A percentile compares a stretch with the other conserved stretches of the same genome.
Conservation (phyloP, 2,797 vertebrate genomes). For the Melanotaenia nigrans region DNA sequence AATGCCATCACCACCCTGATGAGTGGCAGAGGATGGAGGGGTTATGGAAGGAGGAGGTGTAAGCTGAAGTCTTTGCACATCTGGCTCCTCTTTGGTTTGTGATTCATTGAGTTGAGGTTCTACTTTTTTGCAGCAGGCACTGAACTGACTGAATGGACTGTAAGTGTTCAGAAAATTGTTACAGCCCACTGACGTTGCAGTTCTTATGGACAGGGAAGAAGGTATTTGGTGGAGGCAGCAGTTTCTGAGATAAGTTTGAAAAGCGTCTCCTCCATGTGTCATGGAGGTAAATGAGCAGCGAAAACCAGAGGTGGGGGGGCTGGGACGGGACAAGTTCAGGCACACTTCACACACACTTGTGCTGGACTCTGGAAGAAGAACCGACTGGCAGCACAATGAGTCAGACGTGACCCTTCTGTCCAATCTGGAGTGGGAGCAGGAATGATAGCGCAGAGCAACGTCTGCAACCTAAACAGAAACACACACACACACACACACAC, state of each 20-base stretch:
- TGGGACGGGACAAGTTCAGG: constrained; percentile 71
- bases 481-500: no score
- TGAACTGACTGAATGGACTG: constrained; percentile 88
- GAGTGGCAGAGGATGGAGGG: constrained; percentile 17
- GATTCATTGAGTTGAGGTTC: constrained; percentile 70
- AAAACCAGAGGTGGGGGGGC: constrained; percentile 52
- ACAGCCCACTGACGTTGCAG: constrained; percentile 76
- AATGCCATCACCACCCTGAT: constrained; percentile 70
- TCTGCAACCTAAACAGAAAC: constrained; percentile 84
- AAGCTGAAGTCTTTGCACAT: constrained; percentile 3
- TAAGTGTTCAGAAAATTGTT: constrained; percentile 87
- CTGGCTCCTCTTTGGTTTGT: constrained; percentile 64
- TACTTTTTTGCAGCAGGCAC: constrained; percentile 91
- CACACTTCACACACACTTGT: constrained; percentile 89
- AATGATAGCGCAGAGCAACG: constrained; percentile 91
- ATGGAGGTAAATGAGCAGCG: constrained; percentile 79
- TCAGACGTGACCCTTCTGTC: constrained; percentile 3
- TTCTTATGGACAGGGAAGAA: constrained; percentile 9
- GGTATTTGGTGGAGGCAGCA: constrained; percentile 59
- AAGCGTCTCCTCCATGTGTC: constrained; percentile 77
- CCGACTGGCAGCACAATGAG: constrained; percentile 87
- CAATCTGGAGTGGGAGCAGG: constrained; percentile 78
- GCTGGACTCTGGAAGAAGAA: constrained; percentile 80
- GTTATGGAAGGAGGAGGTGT: constrained; percentile 6
- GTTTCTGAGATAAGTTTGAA: constrained; percentile 84